Base-by-base conservation (phyloP, 2,888 invertebrate genomes). In the Barypeithes pellucidus region DNA sequence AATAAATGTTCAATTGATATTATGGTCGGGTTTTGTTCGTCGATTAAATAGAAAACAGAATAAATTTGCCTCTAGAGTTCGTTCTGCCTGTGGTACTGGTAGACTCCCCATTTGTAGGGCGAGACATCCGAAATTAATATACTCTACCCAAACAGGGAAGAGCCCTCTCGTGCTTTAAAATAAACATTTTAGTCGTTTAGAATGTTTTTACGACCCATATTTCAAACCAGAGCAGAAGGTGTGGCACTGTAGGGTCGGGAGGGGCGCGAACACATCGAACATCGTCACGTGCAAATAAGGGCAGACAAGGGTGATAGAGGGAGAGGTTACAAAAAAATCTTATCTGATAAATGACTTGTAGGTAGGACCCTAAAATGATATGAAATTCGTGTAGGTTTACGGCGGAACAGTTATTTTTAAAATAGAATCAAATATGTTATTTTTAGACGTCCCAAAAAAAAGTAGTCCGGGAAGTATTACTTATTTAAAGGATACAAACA, bases 211-310 rank as follows among this genome's bases (percentile, higher is more conserved):
- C 5, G 47, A 47, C 9, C 47, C 7, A 47, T 47, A 47, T 47
- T 45, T 47, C 47, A 47, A 20, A 47, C 18, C 47, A 1, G 2
- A 22, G 20, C 47, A 47, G 14, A 16, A 47, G 47, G 47, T 1
- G 47, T 18, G 47, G 47, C 47, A 1, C 18, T 22, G 20, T 7
- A 20, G 20, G 18, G 3, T 18, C 20, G 18, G 18, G 16, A 45
- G 8, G 36, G 11, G 36, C 2, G 12, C 18, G n/a, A 45, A n/a
- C 18, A 8, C 18, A 18, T 16, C 16, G 45, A 2, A 47, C 20
- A 20, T 47, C 20, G 47, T 20, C 47, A 47, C 47, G 47, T 47
- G 47, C 47, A 47, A 47, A 18, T 47, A 45, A 45, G 45, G 45
- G 45, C 9, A 45, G 45, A 16, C 45, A 18, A 8, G 45, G 45